Evolutionary conservation across 2,113 vertebrate species (phyloP), one percentile per base, ranked within the genome.

Genomic region (Numida meleagris): DNA sequence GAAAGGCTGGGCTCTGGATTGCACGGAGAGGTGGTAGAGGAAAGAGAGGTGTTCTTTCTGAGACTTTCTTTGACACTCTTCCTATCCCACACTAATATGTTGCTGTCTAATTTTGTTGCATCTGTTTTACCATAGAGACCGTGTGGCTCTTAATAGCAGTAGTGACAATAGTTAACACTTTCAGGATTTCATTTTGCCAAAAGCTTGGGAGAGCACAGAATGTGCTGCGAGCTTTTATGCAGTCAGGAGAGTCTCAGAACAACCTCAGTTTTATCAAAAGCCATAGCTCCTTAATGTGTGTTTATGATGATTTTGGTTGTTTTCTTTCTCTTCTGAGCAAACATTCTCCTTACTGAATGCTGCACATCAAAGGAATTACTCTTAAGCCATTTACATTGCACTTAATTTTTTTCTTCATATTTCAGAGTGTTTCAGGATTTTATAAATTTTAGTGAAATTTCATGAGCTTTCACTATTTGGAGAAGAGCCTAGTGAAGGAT

Each of bases 61-160:
- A 50, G 34, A n/a, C 13, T 9, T 63, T 62, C 46, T 21, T n/a
- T 9, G 33, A 6, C 12, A 14, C 43, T 61, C 14, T 61, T 79
- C 33, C 34, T 15, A 10, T 33, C 77, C 17, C 53, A 43, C 21
- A 9, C 3, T 29, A n/a, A 48, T 5, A 1, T 3, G 0, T 9
- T 63, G 40, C 55, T 23, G 8, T 40, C 34, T 33, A 9, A 7
- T 53, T 38, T 34, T 57, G 14, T 23, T 34, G 33, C n/a, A 16
- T 31, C 12, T 4, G 2, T 62, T 68, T 72, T 88, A 38, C 24
- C 40, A 21, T 46, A 2, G 31, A 21, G 43, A 3, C 90, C 43
- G 6, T 0, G 0, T 58, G 50, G 38, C 15, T 93, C 68, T 68
- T 70, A 34, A 36, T 20, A 63, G 53, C 71, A 73, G 27, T 12